phyloP scores from a whole-genome alignment of 2,888 invertebrate species.

The Tholera decimalis region DNA sequence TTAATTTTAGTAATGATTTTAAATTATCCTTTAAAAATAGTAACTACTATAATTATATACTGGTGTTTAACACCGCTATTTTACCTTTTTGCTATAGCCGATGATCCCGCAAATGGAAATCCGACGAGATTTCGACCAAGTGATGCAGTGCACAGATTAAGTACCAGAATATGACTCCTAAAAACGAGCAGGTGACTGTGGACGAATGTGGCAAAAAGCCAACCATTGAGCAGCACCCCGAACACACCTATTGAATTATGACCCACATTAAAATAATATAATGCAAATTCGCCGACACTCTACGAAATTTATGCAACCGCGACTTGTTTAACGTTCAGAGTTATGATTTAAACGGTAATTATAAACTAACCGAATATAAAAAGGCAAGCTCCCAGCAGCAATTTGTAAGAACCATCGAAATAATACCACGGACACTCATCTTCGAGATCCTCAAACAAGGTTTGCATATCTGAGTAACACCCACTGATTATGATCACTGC shows the following conservation, averaged over 20 bases:
- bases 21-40: background rate
- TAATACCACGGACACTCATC: slow-evolving; percentile 90
- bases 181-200: slow-evolving; percentile 90
- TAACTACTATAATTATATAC: background rate
- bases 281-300: slow-evolving; percentile 23
- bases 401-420: slow-evolving; percentile 90
- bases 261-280: slow-evolving; percentile 47
- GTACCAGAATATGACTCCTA: slow-evolving; percentile 89
- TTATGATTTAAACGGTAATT: slow-evolving; percentile 9
- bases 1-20: background rate
- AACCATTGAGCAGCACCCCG: slow-evolving; percentile 90
- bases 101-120: slow-evolving; percentile 90
- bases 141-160: slow-evolving; percentile 90
- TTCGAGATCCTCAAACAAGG: slow-evolving; percentile 82
- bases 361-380: slow-evolving; percentile 88
- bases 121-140: slow-evolving; percentile 89
- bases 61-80: no score
- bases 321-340: slow-evolving; percentile 8
- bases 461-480: slow-evolving; percentile 75
- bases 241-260: slow-evolving; percentile 84
- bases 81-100: slow-evolving; percentile 89
- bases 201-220: slow-evolving; percentile 90
- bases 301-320: slow-evolving; percentile 30
- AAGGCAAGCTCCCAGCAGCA: slow-evolving; percentile 88
- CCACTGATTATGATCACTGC: slow-evolving; percentile 68